Conservation (phyloP, 2,888 invertebrate species). For the Nomada goodeniana region DNA sequence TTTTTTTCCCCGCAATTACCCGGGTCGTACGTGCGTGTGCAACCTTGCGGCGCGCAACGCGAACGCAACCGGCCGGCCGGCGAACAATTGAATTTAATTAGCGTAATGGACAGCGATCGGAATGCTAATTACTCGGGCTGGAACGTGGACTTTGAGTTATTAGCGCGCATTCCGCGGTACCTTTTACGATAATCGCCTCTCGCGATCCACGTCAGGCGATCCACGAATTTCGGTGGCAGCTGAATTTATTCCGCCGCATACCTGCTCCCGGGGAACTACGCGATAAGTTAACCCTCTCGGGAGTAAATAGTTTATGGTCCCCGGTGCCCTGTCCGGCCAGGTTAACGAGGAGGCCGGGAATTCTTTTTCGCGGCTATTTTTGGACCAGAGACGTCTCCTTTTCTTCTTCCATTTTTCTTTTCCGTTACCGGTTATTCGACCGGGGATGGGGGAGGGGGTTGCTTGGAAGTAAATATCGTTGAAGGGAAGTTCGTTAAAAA, state of each 20-base stretch:
- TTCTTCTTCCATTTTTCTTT: neutral
- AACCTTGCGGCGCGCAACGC: slow-evolving; percentile 42
- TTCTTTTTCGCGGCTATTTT: slow-evolving; percentile 36
- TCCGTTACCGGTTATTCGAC: neutral
- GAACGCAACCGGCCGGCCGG: slow-evolving; percentile 17
- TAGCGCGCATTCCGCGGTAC: slow-evolving; percentile 43
- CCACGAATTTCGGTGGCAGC: slow-evolving; percentile 39
- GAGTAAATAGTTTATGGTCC: slow-evolving; percentile 47
- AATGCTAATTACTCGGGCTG: slow-evolving; percentile 60
- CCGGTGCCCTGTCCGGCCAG: neutral
- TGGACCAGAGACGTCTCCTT: neutral
- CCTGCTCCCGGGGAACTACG: slow-evolving; percentile 28
- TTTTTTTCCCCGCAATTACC: slow-evolving; percentile 59
- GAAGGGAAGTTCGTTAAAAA: neutral
- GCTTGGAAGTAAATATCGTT: neutral
- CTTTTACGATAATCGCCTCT: slow-evolving; percentile 49
- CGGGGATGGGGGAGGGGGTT: neutral
- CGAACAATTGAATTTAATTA: slow-evolving; percentile 69
- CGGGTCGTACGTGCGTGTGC: slow-evolving; percentile 28
- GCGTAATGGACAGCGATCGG: slow-evolving; percentile 62
- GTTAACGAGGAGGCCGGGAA: slow-evolving; percentile 39
- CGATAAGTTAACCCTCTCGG: slow-evolving; percentile 43
- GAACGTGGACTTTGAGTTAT: slow-evolving; percentile 57
- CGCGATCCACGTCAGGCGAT: slow-evolving; percentile 9
- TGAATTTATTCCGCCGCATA: slow-evolving; percentile 41